A percentile compares a stretch with the other conserved stretches of the same genome.
Conservation (phyloP, 2,113 vertebrate species). For the Lutjanus erythropterus region DNA sequence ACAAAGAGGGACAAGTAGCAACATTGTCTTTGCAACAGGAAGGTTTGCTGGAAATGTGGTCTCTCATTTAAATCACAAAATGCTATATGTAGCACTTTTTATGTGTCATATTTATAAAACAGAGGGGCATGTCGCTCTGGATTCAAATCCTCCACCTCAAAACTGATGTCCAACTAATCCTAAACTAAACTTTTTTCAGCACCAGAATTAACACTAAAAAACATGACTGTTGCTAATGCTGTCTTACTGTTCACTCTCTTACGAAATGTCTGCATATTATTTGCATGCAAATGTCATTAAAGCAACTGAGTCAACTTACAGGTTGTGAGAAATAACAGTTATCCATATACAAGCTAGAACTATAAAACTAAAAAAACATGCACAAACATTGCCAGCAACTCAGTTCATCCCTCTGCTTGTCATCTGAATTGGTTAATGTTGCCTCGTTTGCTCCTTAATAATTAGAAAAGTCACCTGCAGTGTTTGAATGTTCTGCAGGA, state of each 20-base stretch:
- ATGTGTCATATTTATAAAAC: slow-evolving; percentile 18
- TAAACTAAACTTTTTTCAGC: not conserved
- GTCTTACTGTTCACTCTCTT: not conserved
- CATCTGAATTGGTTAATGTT: not conserved
- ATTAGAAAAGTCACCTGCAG: not conserved
- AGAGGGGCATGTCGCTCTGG: not conserved
- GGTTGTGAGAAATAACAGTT: slow-evolving; percentile 22
- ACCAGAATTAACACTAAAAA: not conserved
- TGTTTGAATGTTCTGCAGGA: not conserved
- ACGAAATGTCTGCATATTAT: slow-evolving; percentile 15
- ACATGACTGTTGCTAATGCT: not conserved
- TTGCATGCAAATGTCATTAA: slow-evolving; percentile 63
- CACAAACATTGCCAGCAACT: slow-evolving; percentile 13
- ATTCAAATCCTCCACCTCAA: not conserved
- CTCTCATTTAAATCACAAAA: slow-evolving; percentile 27
- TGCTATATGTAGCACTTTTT: slow-evolving; percentile 17
- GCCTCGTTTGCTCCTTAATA: not conserved
- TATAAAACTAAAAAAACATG: not conserved
- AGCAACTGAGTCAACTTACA: slow-evolving; percentile 12
- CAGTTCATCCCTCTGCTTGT: not conserved
- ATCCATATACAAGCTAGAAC: not conserved
- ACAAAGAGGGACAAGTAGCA: not conserved
- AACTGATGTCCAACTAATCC: not conserved
- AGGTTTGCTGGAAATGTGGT: not conserved
- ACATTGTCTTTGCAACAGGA: not conserved